Base-by-base conservation (phyloP, 1,140 invertebrate species). In the Melanaphis sacchari region DNA sequence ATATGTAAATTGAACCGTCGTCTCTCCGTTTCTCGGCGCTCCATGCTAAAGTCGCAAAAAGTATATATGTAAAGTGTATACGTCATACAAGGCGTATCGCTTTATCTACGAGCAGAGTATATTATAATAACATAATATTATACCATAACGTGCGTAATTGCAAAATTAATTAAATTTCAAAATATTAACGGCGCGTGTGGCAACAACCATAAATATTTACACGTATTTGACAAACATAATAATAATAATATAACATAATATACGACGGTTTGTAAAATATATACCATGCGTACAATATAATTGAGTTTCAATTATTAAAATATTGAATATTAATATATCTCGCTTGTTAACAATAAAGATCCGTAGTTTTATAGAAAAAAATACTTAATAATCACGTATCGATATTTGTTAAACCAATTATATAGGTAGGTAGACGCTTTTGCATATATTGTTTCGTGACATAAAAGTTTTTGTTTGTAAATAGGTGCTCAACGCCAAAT, bases 131-230 rank as follows among this genome's bases (percentile, higher is more conserved):
- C 31, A 85, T 85, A 9, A 31, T 43, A 85, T 41, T 26, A 40
- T 38, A 40, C 40, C 76, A 81, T 81, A 81, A 36, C 76, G n/a
- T n/a, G 43, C 31, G 41, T 43, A 76, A 76, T 89, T 40, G 31
- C 36, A 22, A 89, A 89, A 89, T 89, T 89, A 89, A 89, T 89
- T 89, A 89, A 89, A 54, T 52, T 89, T 52, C 21, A 89, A 89
- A 89, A 89, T 88, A 88, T 87, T 52, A 89, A 36, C 49, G 49
- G 46, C 9, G 87, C 49, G 36, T 38, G 43, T 6, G 36, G 24
- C 49, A n/a, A 89, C 88, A 40, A 40, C 38, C 38, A 40, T 52
- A 89, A 89, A 89, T 89, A 89, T 54, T 89, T 54, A 54, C 49
- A 18, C 49, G 18, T 21, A 21, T 54, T 54, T 89, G 46, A 40